Evolutionary conservation across 1,140 invertebrate species (phyloP), one percentile per base, ranked within the genome.

Genomic region (Pygmarrhopalites habei): DNA sequence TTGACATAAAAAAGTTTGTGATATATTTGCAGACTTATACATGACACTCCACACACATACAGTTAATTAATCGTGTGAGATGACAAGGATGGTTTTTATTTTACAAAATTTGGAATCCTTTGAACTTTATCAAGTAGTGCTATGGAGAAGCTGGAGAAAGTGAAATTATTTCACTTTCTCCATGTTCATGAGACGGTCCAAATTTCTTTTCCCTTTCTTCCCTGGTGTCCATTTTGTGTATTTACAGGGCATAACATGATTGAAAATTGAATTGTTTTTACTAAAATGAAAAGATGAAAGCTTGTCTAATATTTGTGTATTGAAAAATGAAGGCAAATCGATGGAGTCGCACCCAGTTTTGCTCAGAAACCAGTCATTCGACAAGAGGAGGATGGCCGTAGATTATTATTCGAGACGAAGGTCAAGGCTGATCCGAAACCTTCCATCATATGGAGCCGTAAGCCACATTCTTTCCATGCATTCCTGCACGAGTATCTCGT

Each of bases 321-420:
- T n/a, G n/a, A n/a, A n/a, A n/a, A n/a, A n/a, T n/a, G 7, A 79
- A 93, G 90, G 83, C 90, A 92, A 92, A 90, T 92, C 79, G 93
- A 96, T 81, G 93, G 93, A 73, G 87, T 92, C 77, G 92, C 94
- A 75, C 95, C 95, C 73, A 96, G 92, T 75, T 98, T 98, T 81
- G 86, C 89, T 75, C 92, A 95, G 81, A 98, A 98, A 79, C 95
- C 95, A 47, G 84, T 90, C 29, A 98, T 97, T 75, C 83, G 91
- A 76, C 93, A 98, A 78, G 93, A 95, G 78, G 92, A 96, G 75
- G 93, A 95, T 78, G 94, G 94, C 62, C 93, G 95, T 79, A 84
- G 90, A 75, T 79, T 98, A 67, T 81, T 96, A 71, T 97, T 98
- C 80, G 94, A 96, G 80, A 96, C 93, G 79, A 85, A 90, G 71